Evolutionary conservation across 2,113 vertebrate species (phyloP).

Genomic region (Xerus inauris): DNA sequence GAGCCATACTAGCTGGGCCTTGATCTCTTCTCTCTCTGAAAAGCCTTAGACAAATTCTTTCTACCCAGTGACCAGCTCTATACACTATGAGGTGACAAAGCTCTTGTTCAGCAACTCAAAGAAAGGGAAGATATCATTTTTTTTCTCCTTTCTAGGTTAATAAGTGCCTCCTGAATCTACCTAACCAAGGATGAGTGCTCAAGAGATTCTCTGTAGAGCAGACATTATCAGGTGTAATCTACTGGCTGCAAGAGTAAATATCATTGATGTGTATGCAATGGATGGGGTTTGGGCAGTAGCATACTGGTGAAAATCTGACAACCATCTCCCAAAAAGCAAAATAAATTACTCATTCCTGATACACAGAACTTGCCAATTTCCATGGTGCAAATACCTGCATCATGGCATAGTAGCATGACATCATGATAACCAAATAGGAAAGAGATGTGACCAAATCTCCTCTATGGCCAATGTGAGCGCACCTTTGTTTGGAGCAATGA

Average conservation of each 20-base stretch:
- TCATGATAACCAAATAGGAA: not conserved
- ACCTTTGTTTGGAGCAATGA: not conserved
- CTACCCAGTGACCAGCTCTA: not conserved
- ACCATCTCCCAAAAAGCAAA: not conserved
- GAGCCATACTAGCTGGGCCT: not conserved
- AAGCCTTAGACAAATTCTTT: not conserved
- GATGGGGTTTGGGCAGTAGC: not conserved
- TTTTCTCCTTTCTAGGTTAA: not conserved
- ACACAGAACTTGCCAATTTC: not conserved
- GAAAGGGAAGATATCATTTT: not conserved
- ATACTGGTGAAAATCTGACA: not conserved
- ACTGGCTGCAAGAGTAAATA: not conserved
- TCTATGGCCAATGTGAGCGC: not conserved
- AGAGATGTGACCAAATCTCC: not conserved
- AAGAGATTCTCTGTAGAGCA: not conserved
- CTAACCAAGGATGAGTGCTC: not conserved
- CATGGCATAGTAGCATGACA: not conserved
- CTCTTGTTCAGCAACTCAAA: conserved; percentile 13
- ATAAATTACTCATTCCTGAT: not conserved
- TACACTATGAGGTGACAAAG: not conserved
- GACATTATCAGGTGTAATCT: not conserved
- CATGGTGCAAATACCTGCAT: not conserved
- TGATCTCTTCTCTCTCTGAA: not conserved
- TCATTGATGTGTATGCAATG: not conserved
- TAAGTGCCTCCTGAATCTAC: not conserved